A percentile compares a stretch with the other conserved stretches of the same genome.
Conservation (phyloP, 2,113 vertebrate species). For the Spilogale gracilis region DNA sequence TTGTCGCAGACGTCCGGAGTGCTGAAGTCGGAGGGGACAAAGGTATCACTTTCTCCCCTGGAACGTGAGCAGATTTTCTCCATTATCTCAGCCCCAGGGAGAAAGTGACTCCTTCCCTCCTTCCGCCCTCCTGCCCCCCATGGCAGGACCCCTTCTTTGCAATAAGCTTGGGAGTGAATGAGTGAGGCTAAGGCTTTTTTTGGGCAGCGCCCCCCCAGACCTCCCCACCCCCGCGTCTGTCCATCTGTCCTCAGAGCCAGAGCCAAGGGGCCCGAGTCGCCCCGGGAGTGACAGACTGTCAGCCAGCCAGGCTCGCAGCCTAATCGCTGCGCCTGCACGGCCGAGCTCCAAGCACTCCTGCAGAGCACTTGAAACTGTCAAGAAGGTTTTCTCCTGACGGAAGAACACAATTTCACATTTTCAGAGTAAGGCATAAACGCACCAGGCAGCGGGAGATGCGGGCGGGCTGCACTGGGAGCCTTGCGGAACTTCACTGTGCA, state of each 20-base stretch:
- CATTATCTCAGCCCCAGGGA: slow-evolving; percentile 73
- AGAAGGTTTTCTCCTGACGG: slow-evolving; percentile 63
- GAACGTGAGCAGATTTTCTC: slow-evolving; percentile 75
- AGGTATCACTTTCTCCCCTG: slow-evolving; percentile 69
- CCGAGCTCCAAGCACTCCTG: neutral
- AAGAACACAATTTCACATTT: slow-evolving; percentile 73
- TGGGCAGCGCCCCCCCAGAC: too few relatives aligned
- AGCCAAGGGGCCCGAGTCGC: slow-evolving; percentile 58
- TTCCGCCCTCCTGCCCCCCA: neutral
- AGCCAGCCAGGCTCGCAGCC: slow-evolving; percentile 55
- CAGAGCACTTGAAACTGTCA: slow-evolving; percentile 76
- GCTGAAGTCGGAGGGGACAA: slow-evolving; percentile 43
- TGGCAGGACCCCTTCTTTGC: neutral
- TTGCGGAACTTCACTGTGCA: neutral
- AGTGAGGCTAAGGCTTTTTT: slow-evolving; percentile 46
- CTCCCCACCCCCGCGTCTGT: neutral
- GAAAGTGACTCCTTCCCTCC: slow-evolving; percentile 72
- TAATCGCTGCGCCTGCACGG: slow-evolving; percentile 28
- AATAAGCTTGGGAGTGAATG: neutral
- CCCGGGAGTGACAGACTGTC: slow-evolving; percentile 77
- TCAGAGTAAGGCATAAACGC: slow-evolving; percentile 26
- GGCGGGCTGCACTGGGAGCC: neutral
- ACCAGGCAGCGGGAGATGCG: neutral
- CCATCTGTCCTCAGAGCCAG: neutral
- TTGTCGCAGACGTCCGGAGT: neutral